These are phyloP conservation scores for Watsonalla binaria DNA, from an alignment of 2,888 invertebrate genomes.

Conservation along the genomic window DNA sequence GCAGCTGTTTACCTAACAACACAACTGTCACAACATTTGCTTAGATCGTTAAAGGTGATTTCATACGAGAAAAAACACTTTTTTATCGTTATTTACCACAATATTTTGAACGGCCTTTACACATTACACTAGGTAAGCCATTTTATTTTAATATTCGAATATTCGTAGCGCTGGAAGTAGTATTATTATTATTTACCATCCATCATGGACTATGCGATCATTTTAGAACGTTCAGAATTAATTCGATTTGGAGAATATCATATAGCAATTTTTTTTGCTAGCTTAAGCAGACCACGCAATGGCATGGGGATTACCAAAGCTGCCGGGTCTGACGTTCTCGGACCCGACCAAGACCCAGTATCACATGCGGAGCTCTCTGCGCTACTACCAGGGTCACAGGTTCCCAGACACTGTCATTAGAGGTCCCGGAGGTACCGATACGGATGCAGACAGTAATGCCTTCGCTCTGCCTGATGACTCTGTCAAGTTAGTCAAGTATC, in stretches of 20 bases:
- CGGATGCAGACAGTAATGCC: constrained; percentile 80
- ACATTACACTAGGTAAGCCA: constrained; percentile 20
- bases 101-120: constrained; percentile 5
- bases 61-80: constrained; percentile 9
- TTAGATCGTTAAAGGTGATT: constrained; percentile 9
- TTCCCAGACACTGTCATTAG: constrained; percentile 74
- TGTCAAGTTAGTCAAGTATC: constrained; percentile 56
- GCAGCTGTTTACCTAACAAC: constrained; percentile 30
- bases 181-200: constrained; percentile 9
- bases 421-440: constrained; percentile 80
- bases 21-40: constrained; percentile 16
- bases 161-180: neutral
- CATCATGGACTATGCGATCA: too few relatives aligned
- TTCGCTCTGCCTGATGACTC: constrained; percentile 75
- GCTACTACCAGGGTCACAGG: constrained; percentile 82
- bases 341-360: constrained; percentile 81
- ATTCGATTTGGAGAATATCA: too few relatives aligned
- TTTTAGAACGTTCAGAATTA: too few relatives aligned
- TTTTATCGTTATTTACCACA: constrained; percentile 20
- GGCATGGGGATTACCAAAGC: constrained; percentile 82
- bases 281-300: constrained; percentile 25
- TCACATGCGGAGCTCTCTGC: constrained; percentile 81
- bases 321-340: constrained; percentile 83
- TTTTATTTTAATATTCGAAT: constrained; percentile 11
- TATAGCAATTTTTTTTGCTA: neutral